These are phyloP conservation scores for Neotoxoptera formosana DNA, from an alignment of 1,140 invertebrate genomes.

Conservation along the genomic window DNA sequence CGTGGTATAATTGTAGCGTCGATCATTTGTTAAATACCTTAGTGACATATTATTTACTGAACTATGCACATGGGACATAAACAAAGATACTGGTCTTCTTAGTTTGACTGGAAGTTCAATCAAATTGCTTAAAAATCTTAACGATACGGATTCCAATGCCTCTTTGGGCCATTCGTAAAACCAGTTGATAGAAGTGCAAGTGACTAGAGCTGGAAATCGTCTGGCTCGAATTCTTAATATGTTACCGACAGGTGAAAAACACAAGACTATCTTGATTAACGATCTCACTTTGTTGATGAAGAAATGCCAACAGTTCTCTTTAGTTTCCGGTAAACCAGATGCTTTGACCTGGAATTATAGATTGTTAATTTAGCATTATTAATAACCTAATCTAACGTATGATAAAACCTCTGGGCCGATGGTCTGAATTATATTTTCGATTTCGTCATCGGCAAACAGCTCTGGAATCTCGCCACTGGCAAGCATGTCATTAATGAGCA, in stretches of 20 bases:
- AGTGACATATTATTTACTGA: constrained; percentile 88
- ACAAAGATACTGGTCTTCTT: constrained; percentile 75
- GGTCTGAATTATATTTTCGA: constrained; percentile 84
- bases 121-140: constrained; percentile 80
- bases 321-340: constrained; percentile 81
- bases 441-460: constrained; percentile 88
- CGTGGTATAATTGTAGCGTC: constrained; percentile 94
- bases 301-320: constrained; percentile 95
- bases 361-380: not conserved
- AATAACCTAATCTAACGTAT: not conserved
- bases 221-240: constrained; percentile 84
- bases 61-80: constrained; percentile 91
- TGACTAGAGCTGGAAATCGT: constrained; percentile 94
- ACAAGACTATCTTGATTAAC: constrained; percentile 81
- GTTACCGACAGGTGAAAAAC: constrained; percentile 90
- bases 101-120: constrained; percentile 73
- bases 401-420: constrained; percentile 80
- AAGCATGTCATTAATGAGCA: constrained; percentile 92
- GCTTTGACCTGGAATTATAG: constrained; percentile 69
- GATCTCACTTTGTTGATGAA: constrained; percentile 89
- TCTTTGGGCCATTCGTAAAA: constrained; percentile 96
- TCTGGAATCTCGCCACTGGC: constrained; percentile 94
- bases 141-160: constrained; percentile 88
- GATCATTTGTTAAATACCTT: constrained; percentile 83
- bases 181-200: constrained; percentile 93